phyloP scores from a whole-genome alignment of 2,888 invertebrate species.

The Drosophila ezoana region DNA sequence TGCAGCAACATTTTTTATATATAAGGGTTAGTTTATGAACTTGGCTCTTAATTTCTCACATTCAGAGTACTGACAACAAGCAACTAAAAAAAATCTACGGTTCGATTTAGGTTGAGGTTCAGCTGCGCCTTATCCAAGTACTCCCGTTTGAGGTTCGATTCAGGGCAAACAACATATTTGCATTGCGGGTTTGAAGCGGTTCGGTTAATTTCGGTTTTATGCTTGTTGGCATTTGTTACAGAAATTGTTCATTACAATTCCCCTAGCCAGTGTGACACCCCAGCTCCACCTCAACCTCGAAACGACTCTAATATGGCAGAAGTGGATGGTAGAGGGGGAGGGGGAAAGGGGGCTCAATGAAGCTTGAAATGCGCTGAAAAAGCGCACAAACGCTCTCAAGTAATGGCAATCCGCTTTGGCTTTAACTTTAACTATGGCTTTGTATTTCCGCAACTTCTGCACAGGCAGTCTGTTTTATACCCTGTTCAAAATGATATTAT shows the following conservation, averaged over 20 bases:
- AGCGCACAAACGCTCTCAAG: constrained; percentile 37
- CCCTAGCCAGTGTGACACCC: constrained; percentile 2
- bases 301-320: neutral
- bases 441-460: constrained; percentile 20
- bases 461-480: constrained; percentile 21
- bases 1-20: too few relatives aligned
- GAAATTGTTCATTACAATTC: constrained; percentile 26
- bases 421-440: constrained; percentile 40
- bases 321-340: too few relatives aligned
- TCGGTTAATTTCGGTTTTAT: neutral
- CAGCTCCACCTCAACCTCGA: neutral
- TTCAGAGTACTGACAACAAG: too few relatives aligned
- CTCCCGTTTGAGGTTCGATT: neutral
- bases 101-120: too few relatives aligned
- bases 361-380: constrained; percentile 53
- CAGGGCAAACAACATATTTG: neutral
- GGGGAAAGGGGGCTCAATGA: constrained; percentile 40
- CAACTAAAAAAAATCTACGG: too few relatives aligned
- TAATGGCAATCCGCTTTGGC: constrained; percentile 64
- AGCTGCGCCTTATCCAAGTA: too few relatives aligned
- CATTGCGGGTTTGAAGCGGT: neutral
- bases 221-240: constrained; percentile 9
- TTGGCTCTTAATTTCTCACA: too few relatives aligned
- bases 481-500: neutral
- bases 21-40: too few relatives aligned